phyloP scores from a whole-genome alignment of 2,113 vertebrate genomes.

The Oreochromis niloticus region DNA sequence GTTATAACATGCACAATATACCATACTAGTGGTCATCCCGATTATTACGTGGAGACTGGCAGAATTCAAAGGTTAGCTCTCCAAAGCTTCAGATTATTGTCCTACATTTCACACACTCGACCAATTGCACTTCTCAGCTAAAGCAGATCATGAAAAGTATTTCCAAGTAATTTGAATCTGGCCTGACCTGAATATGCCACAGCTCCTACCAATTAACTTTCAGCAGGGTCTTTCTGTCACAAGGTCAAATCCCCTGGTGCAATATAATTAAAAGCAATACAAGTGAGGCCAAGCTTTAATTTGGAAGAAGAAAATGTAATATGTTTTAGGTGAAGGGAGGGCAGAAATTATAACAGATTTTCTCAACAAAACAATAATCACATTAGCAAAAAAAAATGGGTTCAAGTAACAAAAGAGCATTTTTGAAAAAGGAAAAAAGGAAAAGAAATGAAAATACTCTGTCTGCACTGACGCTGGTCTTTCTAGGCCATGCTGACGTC shows the following conservation, averaged over 20 bases:
- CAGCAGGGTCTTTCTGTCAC: constrained; percentile 22
- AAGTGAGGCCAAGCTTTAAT: constrained; percentile 9
- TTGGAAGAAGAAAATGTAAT: neutral
- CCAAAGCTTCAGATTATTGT: neutral
- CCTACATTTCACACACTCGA: neutral
- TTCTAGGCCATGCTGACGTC: neutral
- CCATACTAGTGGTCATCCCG: neutral
- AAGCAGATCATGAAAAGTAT: constrained; percentile 11
- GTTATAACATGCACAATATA: neutral
- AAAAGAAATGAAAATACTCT: neutral
- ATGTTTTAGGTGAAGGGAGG: neutral
- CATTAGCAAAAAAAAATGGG: neutral
- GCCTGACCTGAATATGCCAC: constrained; percentile 42
- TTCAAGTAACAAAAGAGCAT: neutral
- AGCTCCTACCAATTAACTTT: constrained; percentile 47
- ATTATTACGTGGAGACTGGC: neutral
- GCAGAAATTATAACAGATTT: neutral
- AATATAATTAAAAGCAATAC: constrained; percentile 47
- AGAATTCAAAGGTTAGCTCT: neutral
- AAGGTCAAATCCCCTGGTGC: constrained; percentile 35
- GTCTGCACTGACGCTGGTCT: neutral
- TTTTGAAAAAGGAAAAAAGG: neutral
- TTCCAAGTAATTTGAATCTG: constrained; percentile 17
- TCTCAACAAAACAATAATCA: neutral
- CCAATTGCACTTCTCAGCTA: neutral